Evolutionary conservation across 1,140 invertebrate species (phyloP), one percentile per base, ranked within the genome.

Genomic region (Diorhabda elongata): DNA sequence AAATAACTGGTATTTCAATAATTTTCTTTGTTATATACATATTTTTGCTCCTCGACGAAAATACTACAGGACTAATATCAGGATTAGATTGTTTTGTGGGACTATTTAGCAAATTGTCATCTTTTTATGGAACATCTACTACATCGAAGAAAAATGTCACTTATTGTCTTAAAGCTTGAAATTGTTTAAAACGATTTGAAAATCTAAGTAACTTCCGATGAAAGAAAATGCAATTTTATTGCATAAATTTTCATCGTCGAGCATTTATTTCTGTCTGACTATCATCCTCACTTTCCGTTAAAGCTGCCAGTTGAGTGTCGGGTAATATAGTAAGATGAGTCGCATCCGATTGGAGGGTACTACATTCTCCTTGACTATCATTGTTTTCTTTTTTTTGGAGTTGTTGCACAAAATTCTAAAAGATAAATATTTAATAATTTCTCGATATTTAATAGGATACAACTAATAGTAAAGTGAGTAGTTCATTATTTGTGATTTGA

Each of bases 341-440:
- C 2, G 87, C 86, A 81, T 92, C 91, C 57, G 89, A 90, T 77
- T 91, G 89, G 63, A 91, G 83, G 0, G 90, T 91, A 73, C 88
- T 90, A 73, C 88, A 90, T 82, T 90, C 90, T 69, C 89, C 86
- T 47, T 70, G 70, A 8, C 64, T 61, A 73, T 81, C 81, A 64
- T 81, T 84, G 67, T 83, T 82, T 0, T 85, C 85, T 68, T 89
- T 90, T 78, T 90, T 88, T 79, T 93, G 91, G 69, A 93, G 81
- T 47, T 89, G 89, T 78, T 92, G 91, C 7, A 94, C 90, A 79
- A 92, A 93, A 77, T 88, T 92, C 91, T 93, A 83, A 57, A 83
- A 69, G 64, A 70, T 8, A 47, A 62, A 42, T 44, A 26, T 26
- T 26, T 26, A 1, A 26, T 26, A 26, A 26, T 26, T 1, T 26